Conservation (phyloP, 1,140 invertebrate genomes). For the Drosophila nikananu region DNA sequence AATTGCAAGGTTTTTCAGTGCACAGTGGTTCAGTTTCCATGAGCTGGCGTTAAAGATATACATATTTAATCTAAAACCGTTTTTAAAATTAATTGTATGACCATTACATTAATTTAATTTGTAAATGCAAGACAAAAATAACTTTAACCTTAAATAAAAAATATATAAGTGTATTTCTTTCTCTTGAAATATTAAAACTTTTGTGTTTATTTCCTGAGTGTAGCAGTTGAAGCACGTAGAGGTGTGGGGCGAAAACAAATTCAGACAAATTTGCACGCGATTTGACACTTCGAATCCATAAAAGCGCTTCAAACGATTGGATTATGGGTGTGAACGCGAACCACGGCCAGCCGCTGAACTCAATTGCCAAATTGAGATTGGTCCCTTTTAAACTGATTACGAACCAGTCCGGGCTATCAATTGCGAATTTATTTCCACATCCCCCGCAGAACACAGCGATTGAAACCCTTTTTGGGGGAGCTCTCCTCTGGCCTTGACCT, state of each 20-base stretch:
- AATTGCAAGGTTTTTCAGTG: too few relatives aligned
- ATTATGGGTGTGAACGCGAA: constrained; percentile 61
- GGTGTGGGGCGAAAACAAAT: constrained; percentile 43
- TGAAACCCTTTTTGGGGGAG: constrained; percentile 31
- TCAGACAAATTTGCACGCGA: constrained; percentile 69
- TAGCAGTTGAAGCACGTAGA: neutral
- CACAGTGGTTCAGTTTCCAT: too few relatives aligned
- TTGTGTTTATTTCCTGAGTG: constrained; percentile 2
- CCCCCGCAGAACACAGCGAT: neutral
- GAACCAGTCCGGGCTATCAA: constrained; percentile 57
- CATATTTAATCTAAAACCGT: too few relatives aligned
- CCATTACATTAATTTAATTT: neutral
- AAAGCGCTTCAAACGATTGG: constrained; percentile 70
- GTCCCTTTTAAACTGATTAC: constrained; percentile 76
- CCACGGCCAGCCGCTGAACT: constrained; percentile 39
- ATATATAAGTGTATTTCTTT: neutral
- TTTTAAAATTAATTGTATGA: too few relatives aligned
- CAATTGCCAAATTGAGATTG: constrained; percentile 61
- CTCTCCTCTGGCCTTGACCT: constrained; percentile 62
- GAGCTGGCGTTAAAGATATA: too few relatives aligned
- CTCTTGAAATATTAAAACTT: neutral
- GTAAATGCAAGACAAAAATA: neutral
- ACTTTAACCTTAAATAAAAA: neutral
- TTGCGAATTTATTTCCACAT: constrained; percentile 62
- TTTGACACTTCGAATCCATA: constrained; percentile 74